phyloP scores from a whole-genome alignment of 2,888 invertebrate genomes.

The Panopea generosa region DNA sequence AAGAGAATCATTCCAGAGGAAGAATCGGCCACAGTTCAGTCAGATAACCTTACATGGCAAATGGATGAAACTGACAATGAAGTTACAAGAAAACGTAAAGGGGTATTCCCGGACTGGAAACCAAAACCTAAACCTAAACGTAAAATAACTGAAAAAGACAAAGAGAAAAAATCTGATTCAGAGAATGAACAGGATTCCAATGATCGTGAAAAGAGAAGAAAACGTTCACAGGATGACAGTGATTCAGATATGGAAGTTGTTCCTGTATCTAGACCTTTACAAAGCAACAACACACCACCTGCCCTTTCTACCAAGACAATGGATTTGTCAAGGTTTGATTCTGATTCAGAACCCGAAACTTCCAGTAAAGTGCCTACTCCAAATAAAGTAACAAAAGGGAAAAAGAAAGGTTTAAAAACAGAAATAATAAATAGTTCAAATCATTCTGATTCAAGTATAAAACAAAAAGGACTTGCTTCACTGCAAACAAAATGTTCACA shows the following conservation, averaged over 20 bases:
- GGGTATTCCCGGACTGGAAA: constrained; percentile 60
- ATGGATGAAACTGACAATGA: constrained; percentile 64
- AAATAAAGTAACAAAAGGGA: background rate
- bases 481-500: no score
- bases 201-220: no score
- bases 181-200: constrained; percentile 2
- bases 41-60: constrained; percentile 70
- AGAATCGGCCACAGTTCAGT: constrained; percentile 16
- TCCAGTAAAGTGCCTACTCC: background rate
- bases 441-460: no score
- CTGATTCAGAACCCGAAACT: constrained; percentile 29
- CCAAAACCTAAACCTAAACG: background rate
- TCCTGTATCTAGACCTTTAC: background rate
- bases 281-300: background rate
- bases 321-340: constrained; percentile 46
- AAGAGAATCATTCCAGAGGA: constrained; percentile 70
- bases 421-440: no score
- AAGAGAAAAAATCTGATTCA: background rate
- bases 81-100: constrained; percentile 62
- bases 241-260: constrained; percentile 8
- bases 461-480: no score
- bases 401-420: background rate
- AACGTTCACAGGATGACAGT: background rate
- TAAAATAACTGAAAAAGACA: background rate
- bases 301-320: background rate